Base-by-base conservation (phyloP, 2,888 invertebrate genomes). In the Noctua janthe region DNA sequence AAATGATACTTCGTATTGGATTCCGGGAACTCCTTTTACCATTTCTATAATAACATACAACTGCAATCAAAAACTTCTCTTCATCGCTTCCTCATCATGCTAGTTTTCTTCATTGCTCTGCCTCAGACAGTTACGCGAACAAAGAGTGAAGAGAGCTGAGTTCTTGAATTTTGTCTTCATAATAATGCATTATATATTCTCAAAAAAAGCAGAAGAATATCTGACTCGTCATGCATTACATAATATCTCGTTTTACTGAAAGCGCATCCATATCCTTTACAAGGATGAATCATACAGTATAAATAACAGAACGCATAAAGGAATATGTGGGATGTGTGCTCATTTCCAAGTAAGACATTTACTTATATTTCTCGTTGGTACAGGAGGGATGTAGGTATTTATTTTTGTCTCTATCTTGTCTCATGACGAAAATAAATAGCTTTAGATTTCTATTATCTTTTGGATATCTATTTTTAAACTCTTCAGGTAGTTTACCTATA, bases 311-410 rank as follows among this genome's bases (percentile, higher is more conserved):
- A 78, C 73, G 59, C 71, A 54, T 79, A 78, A 67, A 82, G 71
- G 71, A 76, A 75, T 74, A 80, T 77, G 77, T 85, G 79, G 83
- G 80, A 85, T 74, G 83, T 84, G 84, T 54, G 51, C 39, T 72
- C 59, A 84, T 84, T 86, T 88, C 84, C 82, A 86, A 70, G 39
- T 56, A 43, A 70, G 54, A 49, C 23, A 35, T 62, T 59, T 43
- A 67, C 23, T 66, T 66, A 54, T 70, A 62, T 81, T 56, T 71
- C 23, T 49, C 23, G 51, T 62, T 56, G 23, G 39, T 70, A 49
- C 23, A 54, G 29, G 69, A 47, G 69, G 47, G n/a, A 47, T 49
- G 69, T 47, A 47, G 47, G 11, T 17, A 35, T 64, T 8, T 20
- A 39, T 39, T 29, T 29, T 29, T 62, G 29, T 15, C 29, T 49